Base-by-base conservation (phyloP, 2,797 vertebrate species). In the Phoxinus dragarum region DNA sequence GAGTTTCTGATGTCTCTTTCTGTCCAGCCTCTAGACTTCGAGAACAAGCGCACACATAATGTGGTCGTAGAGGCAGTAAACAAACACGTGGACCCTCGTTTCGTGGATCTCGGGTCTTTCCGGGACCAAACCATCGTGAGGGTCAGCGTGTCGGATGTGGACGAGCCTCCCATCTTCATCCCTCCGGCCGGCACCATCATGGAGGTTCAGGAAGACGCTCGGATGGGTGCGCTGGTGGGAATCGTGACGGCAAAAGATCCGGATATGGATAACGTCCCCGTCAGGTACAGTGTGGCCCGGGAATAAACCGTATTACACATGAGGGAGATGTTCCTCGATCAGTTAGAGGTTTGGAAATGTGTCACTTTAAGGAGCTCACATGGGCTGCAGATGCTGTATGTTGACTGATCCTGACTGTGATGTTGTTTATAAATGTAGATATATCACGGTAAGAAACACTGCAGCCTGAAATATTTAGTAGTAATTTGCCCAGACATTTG, bases 51-150 rank as follows among this genome's bases (percentile, higher is more conserved):
- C 1, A 95, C 96, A 6, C 98, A 99, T 94, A 99, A 97, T 0
- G 96, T 99, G 0, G 96, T 99, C 86, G 95, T 99, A 89, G 98
- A 99, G 91, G 98, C 98, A 0, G 95, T 98, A 69, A 99, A 99
- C 92, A 99, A 98, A 91, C 98, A 99, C 0, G 96, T 97, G 10
- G 98, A 99, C 88, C 97, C 97, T 64, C 96, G 96, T 27, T 98
- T 98, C 0, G 92, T 94, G 80, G 97, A 98, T 93, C 93, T 99
- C 90, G 98, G 97, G 80, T 96, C 98, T 11, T 99, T 99, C 91
- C 93, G 96, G 56, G 98, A 99, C 94, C 97, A 98, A 93, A 97
- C 98, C 72, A 98, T 99, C 0, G 97, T 99, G 44, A 94, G 95
- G 1, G 96, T 99, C 89, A 97, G 96, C 0, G 97, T 99, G 88